Percentiles rank a stretch among this genome's conserved stretches.
Evolutionary conservation across 1,140 invertebrate genomes (phyloP).

Genomic region (Ruditapes philippinarum): DNA sequence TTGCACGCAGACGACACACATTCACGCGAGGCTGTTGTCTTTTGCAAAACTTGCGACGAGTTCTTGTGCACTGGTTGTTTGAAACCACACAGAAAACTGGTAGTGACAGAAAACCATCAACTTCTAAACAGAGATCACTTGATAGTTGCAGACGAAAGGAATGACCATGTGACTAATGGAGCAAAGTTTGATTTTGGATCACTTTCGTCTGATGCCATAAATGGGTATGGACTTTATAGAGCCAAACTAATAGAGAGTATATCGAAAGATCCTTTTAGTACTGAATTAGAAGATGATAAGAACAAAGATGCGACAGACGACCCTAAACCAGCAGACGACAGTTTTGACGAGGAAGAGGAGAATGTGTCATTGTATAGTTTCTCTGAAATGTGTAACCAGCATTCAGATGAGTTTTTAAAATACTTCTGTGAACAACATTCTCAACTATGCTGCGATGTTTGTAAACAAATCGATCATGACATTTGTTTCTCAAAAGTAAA

Average conservation of each 20-base stretch:
- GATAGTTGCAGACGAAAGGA: background rate
- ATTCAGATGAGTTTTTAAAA: constrained; percentile 4
- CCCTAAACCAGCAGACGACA: background rate
- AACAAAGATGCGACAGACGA: background rate
- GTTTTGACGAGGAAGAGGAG: background rate
- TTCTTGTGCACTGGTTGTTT: constrained; percentile 53
- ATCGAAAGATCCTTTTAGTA: background rate
- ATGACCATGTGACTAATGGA: background rate
- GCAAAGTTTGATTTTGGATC: background rate
- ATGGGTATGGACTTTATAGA: background rate
- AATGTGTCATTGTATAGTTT: background rate
- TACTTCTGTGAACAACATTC: constrained; percentile 47
- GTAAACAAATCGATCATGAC: constrained; percentile 20
- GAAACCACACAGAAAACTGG: constrained; percentile 49
- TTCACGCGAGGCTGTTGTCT: constrained; percentile 26
- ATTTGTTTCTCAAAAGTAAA: constrained; percentile 31
- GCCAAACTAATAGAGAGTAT: constrained; percentile 15
- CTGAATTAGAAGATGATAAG: background rate
- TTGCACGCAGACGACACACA: background rate
- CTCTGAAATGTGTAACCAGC: constrained; percentile 26
- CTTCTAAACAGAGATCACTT: constrained; percentile 58
- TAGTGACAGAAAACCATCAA: constrained; percentile 41
- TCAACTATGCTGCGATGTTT: constrained; percentile 45
- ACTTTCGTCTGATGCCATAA: background rate
- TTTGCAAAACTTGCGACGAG: constrained; percentile 49